Base-by-base conservation (phyloP, 1,140 invertebrate species). In the Pollicipes pollicipes region DNA sequence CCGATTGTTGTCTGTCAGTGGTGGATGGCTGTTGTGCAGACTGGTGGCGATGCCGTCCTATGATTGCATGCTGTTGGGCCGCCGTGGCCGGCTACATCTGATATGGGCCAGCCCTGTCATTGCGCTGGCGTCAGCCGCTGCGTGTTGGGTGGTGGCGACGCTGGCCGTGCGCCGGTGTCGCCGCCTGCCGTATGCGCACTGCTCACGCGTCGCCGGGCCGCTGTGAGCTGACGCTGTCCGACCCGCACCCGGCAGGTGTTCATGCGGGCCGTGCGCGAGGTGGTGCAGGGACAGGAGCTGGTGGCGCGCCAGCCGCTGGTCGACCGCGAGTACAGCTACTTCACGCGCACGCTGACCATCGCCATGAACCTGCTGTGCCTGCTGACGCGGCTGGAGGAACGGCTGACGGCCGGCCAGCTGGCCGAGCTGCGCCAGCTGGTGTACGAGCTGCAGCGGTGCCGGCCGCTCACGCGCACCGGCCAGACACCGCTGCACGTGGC, bases 291-390 rank as follows among this genome's bases (percentile, higher is more conserved):
- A 24, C 73, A 73, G 28, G 64, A 3, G n/a, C 28, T 66, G 27
- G 28, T 29, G 24, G 3, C n/a, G 3, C 64, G 64, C 3, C 64
- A 66, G 64, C 64, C n/a, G 16, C 64, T 58, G 10, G 24, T 58
- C 13, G 45, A 66, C 27, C 16, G 64, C 64, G 64, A 66, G 64
- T 27, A 29, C 79, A 86, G 85, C 32, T 87, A 89, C 72, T 83
- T 95, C 66, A 90, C 91, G 76, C 84, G 90, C 74, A 87, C 92
- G 31, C 80, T 96, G 71, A 85, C 93, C n/a, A 91, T 93, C 74
- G 87, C 90, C 8, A 82, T 95, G 72, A 90, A 95, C 76, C 80
- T 92, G 69, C 87, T 88, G 29, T 88, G 87, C 75, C 79, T 93
- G 28, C 81, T 90, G 74, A 87, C 90, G 30, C 84, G 83, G 72